phyloP scores from a whole-genome alignment of 2,113 vertebrate genomes.

The Hemibagrus wyckioides region DNA sequence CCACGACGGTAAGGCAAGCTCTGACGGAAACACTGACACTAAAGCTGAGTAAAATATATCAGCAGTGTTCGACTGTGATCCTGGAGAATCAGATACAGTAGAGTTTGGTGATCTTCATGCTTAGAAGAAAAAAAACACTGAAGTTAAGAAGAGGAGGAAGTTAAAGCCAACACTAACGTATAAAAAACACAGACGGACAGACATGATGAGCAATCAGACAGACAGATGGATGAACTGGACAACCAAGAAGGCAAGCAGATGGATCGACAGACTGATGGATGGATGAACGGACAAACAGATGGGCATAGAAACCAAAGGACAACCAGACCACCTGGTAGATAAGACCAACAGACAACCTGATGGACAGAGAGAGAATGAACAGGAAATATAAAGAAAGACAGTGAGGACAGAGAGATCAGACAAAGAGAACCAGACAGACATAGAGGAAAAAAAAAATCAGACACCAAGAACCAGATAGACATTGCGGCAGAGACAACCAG shows the following conservation, averaged over 20 bases:
- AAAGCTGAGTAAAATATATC: not conserved
- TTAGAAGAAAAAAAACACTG: not conserved
- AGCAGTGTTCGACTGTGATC: not conserved
- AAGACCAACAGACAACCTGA: too few species aligned
- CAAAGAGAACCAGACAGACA: not conserved
- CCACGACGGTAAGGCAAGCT: not conserved
- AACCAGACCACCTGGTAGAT: not conserved
- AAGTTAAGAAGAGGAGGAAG: not conserved
- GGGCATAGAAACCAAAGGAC: too few species aligned
- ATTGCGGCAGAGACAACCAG: not conserved
- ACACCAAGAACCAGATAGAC: not conserved
- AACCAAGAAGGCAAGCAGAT: not conserved
- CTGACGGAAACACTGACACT: not conserved
- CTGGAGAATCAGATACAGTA: not conserved
- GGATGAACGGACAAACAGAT: not conserved
- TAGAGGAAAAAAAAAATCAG: fast-evolving
- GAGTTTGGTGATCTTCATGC: not conserved
- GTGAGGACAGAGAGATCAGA: not conserved
- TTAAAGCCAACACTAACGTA: not conserved
- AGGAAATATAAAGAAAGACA: too few species aligned
- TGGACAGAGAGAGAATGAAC: too few species aligned
- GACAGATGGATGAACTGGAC: not conserved
- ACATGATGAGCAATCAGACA: not conserved
- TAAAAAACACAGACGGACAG: too few species aligned
- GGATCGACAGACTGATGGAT: not conserved